These are phyloP conservation scores for Nannobrachium achirus DNA, from an alignment of 2,113 vertebrate genomes.

Conservation along the genomic window DNA sequence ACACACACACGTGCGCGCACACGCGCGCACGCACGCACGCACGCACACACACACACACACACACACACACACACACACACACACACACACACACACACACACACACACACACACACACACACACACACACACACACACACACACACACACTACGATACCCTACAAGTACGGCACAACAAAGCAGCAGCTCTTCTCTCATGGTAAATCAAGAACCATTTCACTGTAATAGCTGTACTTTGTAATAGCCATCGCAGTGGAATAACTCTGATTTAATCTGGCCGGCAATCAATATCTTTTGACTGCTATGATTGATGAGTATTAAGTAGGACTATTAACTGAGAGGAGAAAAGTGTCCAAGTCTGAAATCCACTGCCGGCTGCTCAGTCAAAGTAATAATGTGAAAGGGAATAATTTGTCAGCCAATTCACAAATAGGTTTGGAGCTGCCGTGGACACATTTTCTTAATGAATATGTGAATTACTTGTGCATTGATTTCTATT, in stretches of 20 bases:
- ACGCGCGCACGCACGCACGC: too few relatives aligned
- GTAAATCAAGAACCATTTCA: slow-evolving; percentile 72
- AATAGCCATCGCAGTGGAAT: slow-evolving; percentile 73
- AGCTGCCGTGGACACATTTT: slow-evolving; percentile 72
- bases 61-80: slow-evolving; percentile 4
- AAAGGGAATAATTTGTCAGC: slow-evolving; percentile 75
- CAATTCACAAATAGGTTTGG: slow-evolving; percentile 75
- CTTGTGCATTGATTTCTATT: slow-evolving; percentile 80
- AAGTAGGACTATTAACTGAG: slow-evolving; percentile 77
- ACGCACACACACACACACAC: background rate
- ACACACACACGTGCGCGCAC: too few relatives aligned
- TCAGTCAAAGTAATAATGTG: slow-evolving; percentile 70
- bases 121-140: slow-evolving; percentile 3
- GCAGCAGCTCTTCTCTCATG: slow-evolving; percentile 38
- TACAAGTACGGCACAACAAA: slow-evolving; percentile 26
- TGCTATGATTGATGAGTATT: slow-evolving; percentile 77
- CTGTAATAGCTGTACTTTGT: slow-evolving; percentile 75
- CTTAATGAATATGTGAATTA: slow-evolving; percentile 82
- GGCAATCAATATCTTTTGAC: slow-evolving; percentile 80
- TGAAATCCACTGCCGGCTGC: slow-evolving; percentile 60
- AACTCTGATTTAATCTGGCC: slow-evolving; percentile 80
- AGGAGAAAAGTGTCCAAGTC: slow-evolving; percentile 66
- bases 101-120: background rate
- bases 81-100: background rate
- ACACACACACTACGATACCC: slow-evolving; percentile 10